phyloP scores from a whole-genome alignment of 2,888 invertebrate species.

The Clistopyga incitator region DNA sequence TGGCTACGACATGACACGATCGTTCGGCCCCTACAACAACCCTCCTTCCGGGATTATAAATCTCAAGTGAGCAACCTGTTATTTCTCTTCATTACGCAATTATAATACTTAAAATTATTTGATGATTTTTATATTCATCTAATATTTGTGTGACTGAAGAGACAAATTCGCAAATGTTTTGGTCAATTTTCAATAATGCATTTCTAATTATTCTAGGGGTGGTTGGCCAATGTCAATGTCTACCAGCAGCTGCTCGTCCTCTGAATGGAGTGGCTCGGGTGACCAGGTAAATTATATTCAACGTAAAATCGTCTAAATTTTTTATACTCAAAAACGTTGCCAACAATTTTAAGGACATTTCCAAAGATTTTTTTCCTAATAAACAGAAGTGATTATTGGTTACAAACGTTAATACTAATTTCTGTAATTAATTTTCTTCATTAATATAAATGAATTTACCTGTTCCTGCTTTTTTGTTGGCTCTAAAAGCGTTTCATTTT shows the following conservation, averaged over 20 bases:
- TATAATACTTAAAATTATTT: constrained; percentile 26
- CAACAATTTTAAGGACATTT: not conserved
- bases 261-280: constrained; percentile 79
- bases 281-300: constrained; percentile 78
- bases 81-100: not conserved
- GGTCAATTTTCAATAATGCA: not conserved
- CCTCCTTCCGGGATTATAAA: constrained; percentile 63
- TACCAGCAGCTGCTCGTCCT: constrained; percentile 80
- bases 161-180: constrained; percentile 32
- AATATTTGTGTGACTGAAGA: not conserved
- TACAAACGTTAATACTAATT: not conserved
- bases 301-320: not conserved
- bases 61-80: constrained; percentile 45
- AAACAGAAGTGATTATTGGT: not conserved
- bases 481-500: too few relatives aligned
- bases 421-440: not conserved
- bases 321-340: not conserved
- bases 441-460: too few relatives aligned
- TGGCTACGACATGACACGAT: constrained; percentile 78
- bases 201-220: constrained; percentile 73
- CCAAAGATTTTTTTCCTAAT: not conserved
- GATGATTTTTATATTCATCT: not conserved
- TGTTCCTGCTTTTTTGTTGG: too few relatives aligned
- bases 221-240: constrained; percentile 81
- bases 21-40: constrained; percentile 62